Evolutionary conservation across 2,113 vertebrate genomes (phyloP), one percentile per base, ranked within the genome.

Genomic region (human (Homo sapiens)): DNA sequence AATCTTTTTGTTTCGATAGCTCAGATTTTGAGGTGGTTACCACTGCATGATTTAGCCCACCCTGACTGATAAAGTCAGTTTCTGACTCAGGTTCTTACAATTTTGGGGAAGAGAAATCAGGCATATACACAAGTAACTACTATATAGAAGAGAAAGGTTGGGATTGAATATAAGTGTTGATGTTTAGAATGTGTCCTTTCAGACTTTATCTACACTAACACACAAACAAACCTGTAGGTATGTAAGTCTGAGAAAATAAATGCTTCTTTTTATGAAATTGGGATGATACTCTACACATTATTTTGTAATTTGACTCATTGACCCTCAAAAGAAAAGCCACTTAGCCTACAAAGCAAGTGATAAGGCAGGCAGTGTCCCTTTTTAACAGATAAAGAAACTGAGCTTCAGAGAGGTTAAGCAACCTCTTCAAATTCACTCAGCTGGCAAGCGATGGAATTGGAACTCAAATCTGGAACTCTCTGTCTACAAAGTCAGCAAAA

Each of bases 291-390:
- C n/a, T 79, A 35, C 1, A 18, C 23, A 43, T 57, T 85, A 90
- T 55, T 93, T 89, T 95, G 30, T 95, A 43, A 78, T 88, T 61
- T 93, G 87, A 27, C n/a, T 76, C 75, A 14, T 50, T 22, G 68
- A 50, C 11, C 6, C 30, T 92, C 43, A 35, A 32, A 50, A 55
- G 73, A 76, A 87, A 91, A 40, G 40, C 23, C 50, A 35, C 5
- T 87, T 82, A 20, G 2, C 23, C 84, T 68, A 76, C 27, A 22
- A 25, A 52, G 48, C 20, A 50, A 25, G 0, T 43, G 8, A 23
- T 25, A 70, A 93, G 5, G 43, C 48, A 48, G 30, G 45, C 57
- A 59, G 75, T 86, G 20, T 48, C 27, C 16, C 45, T 93, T 93
- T 90, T 86, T 52, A 70, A 76, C 38, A 76, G 68, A 64, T 84